phyloP scores from a whole-genome alignment of 2,113 vertebrate genomes.

The Tonatia bakeri region DNA sequence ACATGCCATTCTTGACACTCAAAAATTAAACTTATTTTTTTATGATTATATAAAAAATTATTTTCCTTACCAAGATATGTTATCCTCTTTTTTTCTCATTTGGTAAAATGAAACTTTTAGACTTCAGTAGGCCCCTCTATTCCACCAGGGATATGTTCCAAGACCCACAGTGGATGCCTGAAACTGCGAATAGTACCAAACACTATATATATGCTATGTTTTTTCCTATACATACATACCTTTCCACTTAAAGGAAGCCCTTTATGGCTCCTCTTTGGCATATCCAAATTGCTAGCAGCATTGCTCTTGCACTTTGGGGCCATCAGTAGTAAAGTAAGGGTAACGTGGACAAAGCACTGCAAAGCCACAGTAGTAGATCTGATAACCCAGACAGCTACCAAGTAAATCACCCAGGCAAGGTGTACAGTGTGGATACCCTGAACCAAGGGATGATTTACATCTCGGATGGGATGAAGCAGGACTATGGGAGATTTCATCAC shows the following conservation, averaged over 20 bases:
- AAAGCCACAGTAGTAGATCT: neutral
- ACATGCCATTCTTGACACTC: neutral
- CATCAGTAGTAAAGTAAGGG: neutral
- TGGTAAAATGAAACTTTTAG: neutral
- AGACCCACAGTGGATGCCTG: neutral
- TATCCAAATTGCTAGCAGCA: neutral
- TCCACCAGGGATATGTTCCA: neutral
- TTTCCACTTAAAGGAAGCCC: neutral
- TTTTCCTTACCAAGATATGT: neutral
- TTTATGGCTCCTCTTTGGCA: neutral
- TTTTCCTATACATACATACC: neutral
- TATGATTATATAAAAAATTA: neutral
- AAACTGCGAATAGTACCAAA: neutral
- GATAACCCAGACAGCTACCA: neutral
- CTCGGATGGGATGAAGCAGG: neutral
- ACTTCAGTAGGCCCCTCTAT: neutral
- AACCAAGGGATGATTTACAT: neutral
- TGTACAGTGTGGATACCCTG: neutral
- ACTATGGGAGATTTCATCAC: neutral
- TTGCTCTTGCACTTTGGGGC: neutral
- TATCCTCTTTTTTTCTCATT: neutral
- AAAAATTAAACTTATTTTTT: conserved; percentile 3
- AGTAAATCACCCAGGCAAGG: neutral
- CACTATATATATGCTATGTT: neutral
- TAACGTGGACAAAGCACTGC: neutral